These are phyloP conservation scores for Drosophila mayri DNA, from an alignment of 1,140 invertebrate genomes.

Conservation along the genomic window DNA sequence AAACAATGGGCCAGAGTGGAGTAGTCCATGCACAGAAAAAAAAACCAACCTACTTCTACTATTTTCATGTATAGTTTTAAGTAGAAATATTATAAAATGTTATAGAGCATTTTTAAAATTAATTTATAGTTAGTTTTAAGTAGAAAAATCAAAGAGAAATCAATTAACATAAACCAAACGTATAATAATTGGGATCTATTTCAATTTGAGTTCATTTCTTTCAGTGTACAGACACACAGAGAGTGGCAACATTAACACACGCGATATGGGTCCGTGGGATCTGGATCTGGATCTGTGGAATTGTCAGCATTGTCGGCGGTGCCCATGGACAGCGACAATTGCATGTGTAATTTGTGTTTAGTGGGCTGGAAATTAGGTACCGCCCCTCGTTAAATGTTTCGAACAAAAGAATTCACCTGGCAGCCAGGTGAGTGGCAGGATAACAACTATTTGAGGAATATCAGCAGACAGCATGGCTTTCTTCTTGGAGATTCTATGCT, in stretches of 20 bases:
- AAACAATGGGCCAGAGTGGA: conserved; percentile 12
- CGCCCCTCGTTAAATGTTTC: conserved; percentile 9
- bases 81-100: background rate
- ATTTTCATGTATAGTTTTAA: background rate
- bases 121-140: too few species aligned
- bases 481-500: background rate
- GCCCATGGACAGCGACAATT: conserved; percentile 42
- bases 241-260: conserved; percentile 41
- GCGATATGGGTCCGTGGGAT: conserved; percentile 36
- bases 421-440: conserved; percentile 2
- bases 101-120: too few species aligned
- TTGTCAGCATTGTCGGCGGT: conserved; percentile 18
- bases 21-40: conserved; percentile 1
- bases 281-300: conserved; percentile 37
- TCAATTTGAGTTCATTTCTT: background rate
- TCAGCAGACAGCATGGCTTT: background rate
- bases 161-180: background rate
- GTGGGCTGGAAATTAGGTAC: conserved; percentile 38
- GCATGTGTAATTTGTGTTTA: conserved; percentile 55
- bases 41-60: background rate
- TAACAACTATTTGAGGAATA: conserved; percentile 9
- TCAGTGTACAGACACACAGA: background rate
- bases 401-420: conserved; percentile 21
- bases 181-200: too few species aligned
- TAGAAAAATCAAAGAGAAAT: too few species aligned